phyloP scores from a whole-genome alignment of 2,113 vertebrate species.

The Poeciliopsis turrubarensis region DNA sequence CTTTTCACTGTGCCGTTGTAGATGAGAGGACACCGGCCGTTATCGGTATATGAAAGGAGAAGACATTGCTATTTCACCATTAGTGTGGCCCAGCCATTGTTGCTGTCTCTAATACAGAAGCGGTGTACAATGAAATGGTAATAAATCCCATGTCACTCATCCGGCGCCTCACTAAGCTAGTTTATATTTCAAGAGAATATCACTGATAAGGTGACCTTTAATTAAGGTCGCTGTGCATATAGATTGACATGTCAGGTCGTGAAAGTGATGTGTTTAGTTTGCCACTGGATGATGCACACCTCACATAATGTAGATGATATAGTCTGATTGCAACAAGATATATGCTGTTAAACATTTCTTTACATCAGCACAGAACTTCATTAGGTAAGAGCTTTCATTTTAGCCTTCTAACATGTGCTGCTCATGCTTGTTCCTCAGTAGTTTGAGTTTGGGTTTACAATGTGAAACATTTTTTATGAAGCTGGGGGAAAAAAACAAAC shows the following conservation, averaged over 20 bases:
- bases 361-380: constrained; percentile 26
- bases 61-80: constrained; percentile 49
- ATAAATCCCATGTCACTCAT: constrained; percentile 52
- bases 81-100: constrained; percentile 25
- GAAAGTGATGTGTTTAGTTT: constrained; percentile 22
- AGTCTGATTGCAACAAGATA: constrained; percentile 5
- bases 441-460: too few relatives aligned
- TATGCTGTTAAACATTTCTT: neutral
- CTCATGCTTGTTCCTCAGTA: constrained; percentile 4
- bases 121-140: constrained; percentile 43
- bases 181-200: constrained; percentile 62
- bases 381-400: constrained; percentile 37
- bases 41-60: constrained; percentile 59
- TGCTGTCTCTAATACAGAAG: constrained; percentile 47
- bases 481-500: too few relatives aligned
- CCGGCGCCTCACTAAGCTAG: constrained; percentile 38
- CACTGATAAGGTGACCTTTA: constrained; percentile 68
- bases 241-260: constrained; percentile 44
- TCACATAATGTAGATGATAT: constrained; percentile 7
- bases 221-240: constrained; percentile 67
- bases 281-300: constrained; percentile 13
- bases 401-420: constrained; percentile 15
- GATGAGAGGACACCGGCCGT: constrained; percentile 61
- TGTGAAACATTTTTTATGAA: too few relatives aligned
- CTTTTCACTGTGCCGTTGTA: constrained; percentile 63